A percentile compares a stretch with the other conserved stretches of the same genome.
These are phyloP conservation scores for Campylomormyrus tamandua DNA, from an alignment of 2,113 vertebrate species.

Conservation along the genomic window DNA sequence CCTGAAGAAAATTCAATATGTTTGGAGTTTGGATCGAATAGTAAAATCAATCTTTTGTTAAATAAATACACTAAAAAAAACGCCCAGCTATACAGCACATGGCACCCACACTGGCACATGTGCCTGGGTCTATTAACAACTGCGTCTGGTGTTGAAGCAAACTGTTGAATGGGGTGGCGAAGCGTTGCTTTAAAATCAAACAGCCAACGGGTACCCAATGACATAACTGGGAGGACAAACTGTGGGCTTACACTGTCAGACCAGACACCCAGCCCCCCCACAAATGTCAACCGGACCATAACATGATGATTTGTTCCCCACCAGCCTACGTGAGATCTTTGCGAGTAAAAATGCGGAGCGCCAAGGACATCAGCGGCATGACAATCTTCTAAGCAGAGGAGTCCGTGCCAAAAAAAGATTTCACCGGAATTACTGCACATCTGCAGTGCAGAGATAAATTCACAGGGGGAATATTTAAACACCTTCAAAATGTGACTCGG, in stretches of 20 bases:
- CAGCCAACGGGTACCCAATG: neutral
- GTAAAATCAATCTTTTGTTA: constrained; percentile 1
- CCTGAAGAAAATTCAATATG: constrained; percentile 32
- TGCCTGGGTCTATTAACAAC: neutral
- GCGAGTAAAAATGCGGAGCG: neutral
- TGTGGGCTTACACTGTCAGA: neutral
- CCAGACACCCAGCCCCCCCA: neutral
- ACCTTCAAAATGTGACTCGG: neutral
- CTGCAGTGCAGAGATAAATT: neutral
- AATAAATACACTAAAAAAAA: neutral
- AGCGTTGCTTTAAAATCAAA: neutral
- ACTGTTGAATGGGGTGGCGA: neutral
- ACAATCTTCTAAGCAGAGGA: neutral
- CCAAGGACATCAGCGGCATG: neutral
- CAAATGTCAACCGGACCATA: neutral
- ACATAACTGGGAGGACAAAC: neutral
- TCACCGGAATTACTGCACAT: neutral
- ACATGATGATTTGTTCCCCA: neutral
- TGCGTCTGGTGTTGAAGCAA: neutral
- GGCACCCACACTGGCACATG: neutral
- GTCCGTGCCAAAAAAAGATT: neutral
- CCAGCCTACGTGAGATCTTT: neutral
- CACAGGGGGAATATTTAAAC: neutral
- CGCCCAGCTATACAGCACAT: neutral
- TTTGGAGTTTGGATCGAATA: neutral